phyloP scores from a whole-genome alignment of 2,888 invertebrate genomes.

The Drosophila paranaensis region DNA sequence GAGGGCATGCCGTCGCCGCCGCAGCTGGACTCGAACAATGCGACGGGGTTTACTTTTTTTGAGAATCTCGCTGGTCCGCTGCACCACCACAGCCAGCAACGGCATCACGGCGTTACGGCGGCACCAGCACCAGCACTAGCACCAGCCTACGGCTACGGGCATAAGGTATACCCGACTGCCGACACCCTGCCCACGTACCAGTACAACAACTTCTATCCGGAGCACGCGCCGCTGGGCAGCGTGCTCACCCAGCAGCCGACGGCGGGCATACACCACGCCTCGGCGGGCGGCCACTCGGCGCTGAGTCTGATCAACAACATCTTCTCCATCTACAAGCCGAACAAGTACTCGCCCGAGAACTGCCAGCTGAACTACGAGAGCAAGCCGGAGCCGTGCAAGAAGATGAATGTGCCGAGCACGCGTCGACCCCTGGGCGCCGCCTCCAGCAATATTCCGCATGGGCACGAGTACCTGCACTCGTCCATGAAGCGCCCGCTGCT shows the following conservation, averaged over 20 bases:
- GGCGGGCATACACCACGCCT: conserved; percentile 75
- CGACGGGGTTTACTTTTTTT: conserved; percentile 82
- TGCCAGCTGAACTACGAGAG: conserved; percentile 83
- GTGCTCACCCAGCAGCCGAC: conserved; percentile 81
- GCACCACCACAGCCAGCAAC: conserved; percentile 40
- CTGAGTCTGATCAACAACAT: conserved; percentile 85
- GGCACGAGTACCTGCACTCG: conserved; percentile 83
- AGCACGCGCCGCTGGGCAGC: conserved; percentile 71
- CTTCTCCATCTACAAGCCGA: conserved; percentile 85
- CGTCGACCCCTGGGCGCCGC: conserved; percentile 82
- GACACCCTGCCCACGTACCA: conserved; percentile 83
- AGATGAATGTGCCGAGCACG: conserved; percentile 85
- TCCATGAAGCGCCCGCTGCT: conserved; percentile 86
- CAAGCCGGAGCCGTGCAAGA: conserved; percentile 84
- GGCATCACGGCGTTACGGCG: conserved; percentile 24
- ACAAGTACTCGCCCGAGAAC: conserved; percentile 85
- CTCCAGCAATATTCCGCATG: conserved; percentile 30
- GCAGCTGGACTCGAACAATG: conserved; percentile 71
- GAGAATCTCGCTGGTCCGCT: conserved; percentile 82
- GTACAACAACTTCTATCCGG: conserved; percentile 84
- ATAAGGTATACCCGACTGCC: conserved; percentile 82
- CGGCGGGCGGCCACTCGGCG: conserved; percentile 83
- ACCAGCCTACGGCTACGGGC: conserved; percentile 70
- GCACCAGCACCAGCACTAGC: conserved; percentile 30
- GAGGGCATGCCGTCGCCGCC: conserved; percentile 85